Evolutionary conservation across 2,113 vertebrate genomes (phyloP).

Genomic region (Danionella cerebrum): DNA sequence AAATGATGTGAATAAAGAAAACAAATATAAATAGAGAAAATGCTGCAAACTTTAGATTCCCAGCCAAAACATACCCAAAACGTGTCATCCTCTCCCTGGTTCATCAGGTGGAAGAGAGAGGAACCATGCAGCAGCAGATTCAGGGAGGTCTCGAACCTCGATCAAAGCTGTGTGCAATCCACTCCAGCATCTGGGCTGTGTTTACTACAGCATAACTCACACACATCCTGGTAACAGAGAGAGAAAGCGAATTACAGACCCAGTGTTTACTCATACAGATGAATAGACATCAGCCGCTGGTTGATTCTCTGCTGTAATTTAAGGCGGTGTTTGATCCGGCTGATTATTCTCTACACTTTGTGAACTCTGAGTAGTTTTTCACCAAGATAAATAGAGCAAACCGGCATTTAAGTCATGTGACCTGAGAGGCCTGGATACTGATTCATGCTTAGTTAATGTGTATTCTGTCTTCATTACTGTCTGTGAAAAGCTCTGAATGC

Average conservation of each 20-base stretch:
- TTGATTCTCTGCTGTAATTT: conserved; percentile 67
- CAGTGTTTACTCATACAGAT: conserved; percentile 32
- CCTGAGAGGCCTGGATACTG: conserved; percentile 37
- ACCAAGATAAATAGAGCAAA: conserved; percentile 69
- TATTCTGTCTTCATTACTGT: background rate
- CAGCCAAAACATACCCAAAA: no score
- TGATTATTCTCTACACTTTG: conserved; percentile 67
- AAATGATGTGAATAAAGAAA: no score
- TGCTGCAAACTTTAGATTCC: no score
- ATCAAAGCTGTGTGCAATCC: conserved; percentile 39
- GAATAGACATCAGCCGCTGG: conserved; percentile 59
- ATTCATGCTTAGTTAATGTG: background rate
- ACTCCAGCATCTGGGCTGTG: conserved; percentile 63
- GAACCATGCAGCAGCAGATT: conserved; percentile 20
- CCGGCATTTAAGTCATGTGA: conserved; percentile 66
- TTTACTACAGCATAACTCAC: conserved; percentile 67
- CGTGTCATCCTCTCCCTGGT: no score
- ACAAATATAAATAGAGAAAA: no score
- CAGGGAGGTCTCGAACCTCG: conserved; percentile 31
- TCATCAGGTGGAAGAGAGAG: background rate
- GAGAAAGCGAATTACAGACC: conserved; percentile 32
- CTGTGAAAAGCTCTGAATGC: no score
- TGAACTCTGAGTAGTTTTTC: conserved; percentile 53
- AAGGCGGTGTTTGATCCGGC: conserved; percentile 59
- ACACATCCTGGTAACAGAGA: no score